Percentiles rank a stretch among this genome's conserved stretches.
Evolutionary conservation across 2,113 vertebrate species (phyloP).

Genomic region (Labrus mixtus): DNA sequence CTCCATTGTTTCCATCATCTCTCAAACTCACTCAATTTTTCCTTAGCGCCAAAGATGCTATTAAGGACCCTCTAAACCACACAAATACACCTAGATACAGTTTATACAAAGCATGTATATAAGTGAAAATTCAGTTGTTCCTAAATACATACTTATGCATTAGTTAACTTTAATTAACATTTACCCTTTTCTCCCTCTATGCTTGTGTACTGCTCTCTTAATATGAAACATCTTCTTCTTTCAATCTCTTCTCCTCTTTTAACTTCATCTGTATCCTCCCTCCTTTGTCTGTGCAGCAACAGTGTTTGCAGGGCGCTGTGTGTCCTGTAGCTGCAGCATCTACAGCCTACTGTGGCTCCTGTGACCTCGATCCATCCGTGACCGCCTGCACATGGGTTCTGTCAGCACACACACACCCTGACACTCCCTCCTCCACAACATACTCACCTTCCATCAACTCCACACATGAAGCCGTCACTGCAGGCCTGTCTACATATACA

Average conservation of each 20-base stretch:
- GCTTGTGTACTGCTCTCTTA: no score
- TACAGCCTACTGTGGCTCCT: conserved; percentile 86
- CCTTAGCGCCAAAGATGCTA: conserved; percentile 83
- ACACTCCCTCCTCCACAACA: conserved; percentile 5
- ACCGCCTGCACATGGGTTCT: conserved; percentile 82
- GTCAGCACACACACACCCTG: conserved; percentile 30
- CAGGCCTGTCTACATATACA: background rate
- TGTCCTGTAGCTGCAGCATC: conserved; percentile 84
- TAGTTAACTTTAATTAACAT: no score
- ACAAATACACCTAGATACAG: conserved; percentile 29
- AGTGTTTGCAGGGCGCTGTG: conserved; percentile 81
- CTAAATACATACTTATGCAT: no score
- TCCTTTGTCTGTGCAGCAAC: conserved; percentile 67
- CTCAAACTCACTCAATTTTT: conserved; percentile 53
- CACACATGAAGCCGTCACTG: conserved; percentile 9
- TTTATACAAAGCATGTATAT: background rate
- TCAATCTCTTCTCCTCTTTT: background rate
- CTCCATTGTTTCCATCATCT: conserved; percentile 51
- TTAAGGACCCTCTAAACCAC: conserved; percentile 69
- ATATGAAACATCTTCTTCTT: background rate
- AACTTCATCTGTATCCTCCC: background rate
- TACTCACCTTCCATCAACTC: conserved; percentile 25
- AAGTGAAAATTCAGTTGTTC: background rate
- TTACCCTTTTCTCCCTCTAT: no score
- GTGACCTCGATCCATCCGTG: conserved; percentile 86